Percentiles rank a stretch among this genome's conserved stretches.
Evolutionary conservation across 1,140 invertebrate genomes (phyloP).

Genomic region (Reticulitermes speratus): DNA sequence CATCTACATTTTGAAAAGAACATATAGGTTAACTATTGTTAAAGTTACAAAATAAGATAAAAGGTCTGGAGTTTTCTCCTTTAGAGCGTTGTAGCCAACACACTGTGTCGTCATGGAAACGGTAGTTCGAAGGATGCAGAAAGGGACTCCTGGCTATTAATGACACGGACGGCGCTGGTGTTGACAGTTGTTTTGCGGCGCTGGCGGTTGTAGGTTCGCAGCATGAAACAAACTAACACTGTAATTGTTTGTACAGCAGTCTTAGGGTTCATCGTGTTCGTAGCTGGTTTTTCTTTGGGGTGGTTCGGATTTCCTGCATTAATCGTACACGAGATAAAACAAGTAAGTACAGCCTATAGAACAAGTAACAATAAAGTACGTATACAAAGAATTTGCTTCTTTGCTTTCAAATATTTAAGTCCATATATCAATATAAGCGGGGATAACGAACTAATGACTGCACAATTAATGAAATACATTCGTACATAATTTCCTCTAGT

Average conservation of each 20-base stretch:
- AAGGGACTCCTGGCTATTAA: background rate
- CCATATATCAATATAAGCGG: too few species aligned
- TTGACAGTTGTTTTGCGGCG: background rate
- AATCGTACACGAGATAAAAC: background rate
- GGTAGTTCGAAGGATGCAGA: conserved; percentile 30
- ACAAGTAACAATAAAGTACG: too few species aligned
- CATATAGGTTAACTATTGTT: too few species aligned
- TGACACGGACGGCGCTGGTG: background rate
- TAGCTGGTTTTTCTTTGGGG: background rate
- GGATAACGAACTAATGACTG: too few species aligned
- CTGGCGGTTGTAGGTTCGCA: background rate
- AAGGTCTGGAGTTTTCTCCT: too few species aligned
- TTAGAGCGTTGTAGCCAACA: too few species aligned
- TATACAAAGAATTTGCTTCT: too few species aligned
- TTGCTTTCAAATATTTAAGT: too few species aligned
- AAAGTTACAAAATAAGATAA: too few species aligned
- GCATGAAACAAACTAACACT: background rate
- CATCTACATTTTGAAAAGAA: too few species aligned
- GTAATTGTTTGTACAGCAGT: background rate
- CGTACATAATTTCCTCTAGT: too few species aligned
- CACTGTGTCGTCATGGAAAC: conserved; percentile 28
- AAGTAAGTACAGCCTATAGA: background rate
- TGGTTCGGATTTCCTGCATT: background rate
- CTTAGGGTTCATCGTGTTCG: background rate
- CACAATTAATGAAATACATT: too few species aligned